Evolutionary conservation across 2,888 invertebrate species (phyloP), one percentile per base, ranked within the genome.

Genomic region (Amphipoea oculea): DNA sequence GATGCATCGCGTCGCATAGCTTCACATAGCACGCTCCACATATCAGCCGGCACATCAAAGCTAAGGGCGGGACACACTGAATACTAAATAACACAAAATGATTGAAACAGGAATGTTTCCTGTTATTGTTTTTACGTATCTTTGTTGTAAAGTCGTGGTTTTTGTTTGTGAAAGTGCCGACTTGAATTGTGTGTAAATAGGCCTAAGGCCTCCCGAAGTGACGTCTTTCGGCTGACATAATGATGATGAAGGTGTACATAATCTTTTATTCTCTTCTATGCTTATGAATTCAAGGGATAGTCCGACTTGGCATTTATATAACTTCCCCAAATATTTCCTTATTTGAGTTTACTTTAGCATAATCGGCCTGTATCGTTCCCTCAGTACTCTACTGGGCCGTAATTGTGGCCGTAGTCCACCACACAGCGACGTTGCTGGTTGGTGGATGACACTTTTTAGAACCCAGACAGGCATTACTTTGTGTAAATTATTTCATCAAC

Each of bases 41-140:
- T 88, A 87, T 88, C 88, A 66, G 74, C 62, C 83, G 89, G 79
- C 65, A 87, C 88, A 88, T 88, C 88, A 88, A 89, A 88, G 88
- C 73, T 73, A 17, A 74, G 79, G 70, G 65, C 68, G 66, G 11
- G 23, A 62, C 72, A 66, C 70, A 81, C 63, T 63, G 88, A 68
- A 88, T 88, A 88, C 86, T 78, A 89, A 88, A 79, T 69, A 86
- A 69, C 40, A 87, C 77, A 84, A 85, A 86, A 87, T 84, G 69
- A 84, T 73, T 69, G 72, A 67, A 69, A 20, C 20, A 69, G 45
- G 42, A 66, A 72, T 68, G 78, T 78, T 86, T 86, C 85, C 87
- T 86, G 85, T 86, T 87, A 86, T 86, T 87, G 85, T 86, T 73
- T 82, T 85, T 67, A 86, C 71, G 42, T 79, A 76, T 66, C 70